Evolutionary conservation across 37 sponge, comb jelly and placozoan species (phyloP).

Genomic region (Spongia lamella): DNA sequence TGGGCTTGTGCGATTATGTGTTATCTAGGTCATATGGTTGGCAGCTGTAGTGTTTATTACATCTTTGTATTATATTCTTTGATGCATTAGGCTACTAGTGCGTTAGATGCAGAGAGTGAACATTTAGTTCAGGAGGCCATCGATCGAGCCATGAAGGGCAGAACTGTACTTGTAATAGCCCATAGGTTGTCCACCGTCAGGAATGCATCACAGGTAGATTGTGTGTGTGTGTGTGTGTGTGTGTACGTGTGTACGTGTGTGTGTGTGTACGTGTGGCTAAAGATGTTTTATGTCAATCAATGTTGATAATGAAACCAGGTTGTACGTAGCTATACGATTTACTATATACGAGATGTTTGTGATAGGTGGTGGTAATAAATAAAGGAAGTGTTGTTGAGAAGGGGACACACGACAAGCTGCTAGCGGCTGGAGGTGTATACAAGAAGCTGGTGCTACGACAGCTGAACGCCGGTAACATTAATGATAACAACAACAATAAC

Average conservation of each 20-base stretch:
- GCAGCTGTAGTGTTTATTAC: too few species aligned
- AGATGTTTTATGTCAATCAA: too few species aligned
- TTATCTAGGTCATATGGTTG: too few species aligned
- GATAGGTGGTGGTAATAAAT: conserved; percentile 78
- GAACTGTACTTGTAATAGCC: conserved; percentile 87
- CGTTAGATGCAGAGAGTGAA: conserved; percentile 92
- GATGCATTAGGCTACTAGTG: conserved; percentile 96
- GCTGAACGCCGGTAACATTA: conserved; percentile 7
- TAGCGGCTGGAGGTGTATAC: conserved; percentile 69
- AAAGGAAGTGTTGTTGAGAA: conserved; percentile 72
- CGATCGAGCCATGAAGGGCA: conserved; percentile 83
- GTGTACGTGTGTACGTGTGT: neutral
- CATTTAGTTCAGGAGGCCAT: conserved; percentile 88
- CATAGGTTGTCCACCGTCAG: conserved; percentile 87
- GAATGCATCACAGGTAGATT: conserved; percentile 76
- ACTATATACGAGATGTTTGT: too few species aligned
- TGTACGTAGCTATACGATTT: too few species aligned
- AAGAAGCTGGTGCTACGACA: conserved; percentile 82
- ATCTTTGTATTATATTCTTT: too few species aligned
- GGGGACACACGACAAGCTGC: conserved; percentile 81
- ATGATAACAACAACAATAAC: too few species aligned
- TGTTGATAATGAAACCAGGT: too few species aligned
- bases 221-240: too few species aligned
- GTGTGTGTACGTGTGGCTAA: neutral
- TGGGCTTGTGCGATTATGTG: too few species aligned